Base-by-base conservation (phyloP, 2,113 vertebrate species). In the Dipodomys merriami region DNA sequence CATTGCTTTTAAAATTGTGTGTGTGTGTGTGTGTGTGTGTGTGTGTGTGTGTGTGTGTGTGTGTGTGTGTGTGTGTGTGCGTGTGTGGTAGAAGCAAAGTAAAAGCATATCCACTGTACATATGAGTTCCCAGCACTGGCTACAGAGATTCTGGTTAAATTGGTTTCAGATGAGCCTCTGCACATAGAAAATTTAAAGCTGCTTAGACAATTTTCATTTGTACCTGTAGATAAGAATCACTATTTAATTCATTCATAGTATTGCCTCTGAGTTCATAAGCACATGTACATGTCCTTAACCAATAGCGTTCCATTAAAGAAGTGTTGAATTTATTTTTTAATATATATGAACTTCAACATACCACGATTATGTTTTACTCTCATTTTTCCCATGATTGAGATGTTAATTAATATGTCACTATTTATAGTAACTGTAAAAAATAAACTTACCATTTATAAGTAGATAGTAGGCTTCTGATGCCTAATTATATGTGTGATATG, bases 221-320 rank as follows among this genome's bases (percentile, higher is more conserved):
- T 30, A 30, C 5, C 16, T 46, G 10, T 46, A 16, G 5, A 16
- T 79, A 29, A 86, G 25, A 91, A 91, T 18, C 6, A 62, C 10
- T 6, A 10, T 73, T 33, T 5, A 39, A 44, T 53, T 11, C 6
- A 5, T 90, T 72, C 9, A 65, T 68, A 35, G 12, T 20, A 10
- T 30, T 92, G 22, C 23, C 64, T 92, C 80, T 92, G 27, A 64
- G 33, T 84, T 73, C 53, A 44, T 94, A 79, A 68, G 4, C 20
- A n/a, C 13, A 9, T 35, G 5, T 29, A 46, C 27, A 33, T 53
- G 64, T 30, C 39, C 27, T 44, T 23, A 57, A 82, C 29, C 1
- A 30, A 44, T 35, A 74, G 33, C 1, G 33, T 73, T 65, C 86
- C 35, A 53, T 82, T 35, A 69, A 65, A 86, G 12, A 90, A 88